Conservation (phyloP, 64 coral and sea anemone genomes). For the Stichodactyla helianthus region DNA sequence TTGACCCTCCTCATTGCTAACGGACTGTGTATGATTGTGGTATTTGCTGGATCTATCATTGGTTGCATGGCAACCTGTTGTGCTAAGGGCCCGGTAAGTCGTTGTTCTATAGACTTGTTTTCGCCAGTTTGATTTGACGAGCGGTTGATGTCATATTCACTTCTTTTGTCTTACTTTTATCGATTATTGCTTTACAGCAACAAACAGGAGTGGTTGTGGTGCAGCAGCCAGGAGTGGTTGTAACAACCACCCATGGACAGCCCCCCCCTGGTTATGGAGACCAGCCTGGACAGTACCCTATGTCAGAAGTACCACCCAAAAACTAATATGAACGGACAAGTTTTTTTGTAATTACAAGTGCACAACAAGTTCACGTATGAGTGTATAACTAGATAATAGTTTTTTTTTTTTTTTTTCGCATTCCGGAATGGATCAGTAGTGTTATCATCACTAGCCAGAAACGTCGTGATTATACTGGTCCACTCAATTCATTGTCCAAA, state of each 20-base stretch:
- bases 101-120: not conserved
- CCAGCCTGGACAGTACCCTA: slow-evolving; percentile 4
- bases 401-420: no score
- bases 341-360: not conserved
- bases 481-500: no score
- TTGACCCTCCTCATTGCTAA: not conserved
- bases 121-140: not conserved
- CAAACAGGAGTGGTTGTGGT: slow-evolving; percentile 1
- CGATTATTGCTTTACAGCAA: not conserved
- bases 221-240: not conserved
- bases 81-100: slow-evolving; percentile 16
- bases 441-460: no score
- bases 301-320: not conserved
- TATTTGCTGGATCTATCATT: slow-evolving; percentile 18
- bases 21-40: not conserved
- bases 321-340: not conserved
- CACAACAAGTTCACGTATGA: not conserved
- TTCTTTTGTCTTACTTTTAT: not conserved
- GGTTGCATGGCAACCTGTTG: slow-evolving; percentile 16
- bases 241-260: not conserved
- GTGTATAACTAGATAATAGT: no score
- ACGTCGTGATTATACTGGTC: no score
- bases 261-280: not conserved
- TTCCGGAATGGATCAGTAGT: no score
- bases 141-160: no score